phyloP scores from a whole-genome alignment of 1,140 invertebrate genomes.

The Dendroctonus ponderosae region DNA sequence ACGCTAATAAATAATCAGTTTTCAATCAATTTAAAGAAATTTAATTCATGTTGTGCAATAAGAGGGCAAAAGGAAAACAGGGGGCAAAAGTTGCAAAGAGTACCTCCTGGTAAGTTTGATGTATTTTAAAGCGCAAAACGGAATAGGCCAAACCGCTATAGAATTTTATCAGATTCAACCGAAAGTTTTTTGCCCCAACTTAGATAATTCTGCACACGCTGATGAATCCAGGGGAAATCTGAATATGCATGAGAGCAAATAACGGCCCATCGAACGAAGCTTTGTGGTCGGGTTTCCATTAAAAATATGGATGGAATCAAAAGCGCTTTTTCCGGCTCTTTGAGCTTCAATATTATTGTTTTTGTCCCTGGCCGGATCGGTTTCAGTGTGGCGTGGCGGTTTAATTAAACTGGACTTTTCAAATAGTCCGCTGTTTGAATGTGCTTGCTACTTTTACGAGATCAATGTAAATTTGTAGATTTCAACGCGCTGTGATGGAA shows the following conservation, averaged over 20 bases:
- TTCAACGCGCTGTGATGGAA: neutral
- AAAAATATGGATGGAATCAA: constrained; percentile 27
- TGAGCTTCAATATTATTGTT: constrained; percentile 29
- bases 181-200: neutral
- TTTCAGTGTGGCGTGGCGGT: constrained; percentile 16
- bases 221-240: constrained; percentile 16
- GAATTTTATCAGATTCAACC: too few species aligned
- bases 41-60: too few species aligned
- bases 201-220: constrained; percentile 18
- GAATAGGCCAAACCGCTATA: too few species aligned
- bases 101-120: too few species aligned
- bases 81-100: too few species aligned
- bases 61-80: too few species aligned
- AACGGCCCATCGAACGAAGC: constrained; percentile 18
- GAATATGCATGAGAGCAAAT: constrained; percentile 27
- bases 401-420: constrained; percentile 28
- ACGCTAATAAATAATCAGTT: too few species aligned
- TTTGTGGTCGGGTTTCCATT: constrained; percentile 28
- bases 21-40: too few species aligned
- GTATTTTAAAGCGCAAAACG: too few species aligned
- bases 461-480: constrained; percentile 21
- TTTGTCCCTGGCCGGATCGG: constrained; percentile 25
- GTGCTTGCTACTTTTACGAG: constrained; percentile 12
- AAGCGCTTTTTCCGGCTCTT: constrained; percentile 27
- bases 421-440: constrained; percentile 14